Conservation (phyloP, 2,797 vertebrate genomes). For the Chromis chromis region DNA sequence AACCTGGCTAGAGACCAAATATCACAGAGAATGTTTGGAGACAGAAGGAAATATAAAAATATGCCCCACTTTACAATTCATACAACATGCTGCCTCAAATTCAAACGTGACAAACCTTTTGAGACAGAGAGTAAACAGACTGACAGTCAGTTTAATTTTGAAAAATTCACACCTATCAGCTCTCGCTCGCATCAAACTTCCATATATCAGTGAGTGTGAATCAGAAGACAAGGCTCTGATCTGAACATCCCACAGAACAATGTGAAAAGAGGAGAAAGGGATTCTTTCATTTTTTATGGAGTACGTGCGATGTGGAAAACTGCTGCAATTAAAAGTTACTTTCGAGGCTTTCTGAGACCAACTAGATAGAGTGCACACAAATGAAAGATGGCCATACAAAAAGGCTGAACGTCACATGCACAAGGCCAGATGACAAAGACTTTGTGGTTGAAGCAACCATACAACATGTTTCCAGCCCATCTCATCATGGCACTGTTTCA, state of each 20-base stretch:
- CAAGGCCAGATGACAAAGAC: too few relatives aligned
- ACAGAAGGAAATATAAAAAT: constrained; percentile 21
- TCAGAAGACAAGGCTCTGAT: constrained; percentile 37
- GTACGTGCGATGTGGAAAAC: background rate
- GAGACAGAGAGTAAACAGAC: constrained; percentile 28
- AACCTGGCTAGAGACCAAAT: constrained; percentile 25
- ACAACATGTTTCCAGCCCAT: background rate
- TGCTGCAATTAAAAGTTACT: background rate
- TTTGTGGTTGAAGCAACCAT: background rate
- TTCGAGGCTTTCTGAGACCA: background rate
- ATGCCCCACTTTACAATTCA: constrained; percentile 15
- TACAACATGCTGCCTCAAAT: constrained; percentile 14
- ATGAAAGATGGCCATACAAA: background rate
- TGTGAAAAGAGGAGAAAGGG: constrained; percentile 2
- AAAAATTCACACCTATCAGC: constrained; percentile 40
- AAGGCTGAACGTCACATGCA: too few relatives aligned
- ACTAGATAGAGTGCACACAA: background rate
- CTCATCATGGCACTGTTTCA: background rate
- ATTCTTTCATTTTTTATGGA: background rate
- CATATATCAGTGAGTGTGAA: constrained; percentile 17
- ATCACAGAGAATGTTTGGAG: constrained; percentile 38
- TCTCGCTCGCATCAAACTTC: constrained; percentile 24
- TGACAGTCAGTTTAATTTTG: constrained; percentile 21
- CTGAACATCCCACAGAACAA: constrained; percentile 9
- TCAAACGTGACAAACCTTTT: constrained; percentile 31